Conservation (phyloP, 1,140 invertebrate species). For the Megalopta genalis region DNA sequence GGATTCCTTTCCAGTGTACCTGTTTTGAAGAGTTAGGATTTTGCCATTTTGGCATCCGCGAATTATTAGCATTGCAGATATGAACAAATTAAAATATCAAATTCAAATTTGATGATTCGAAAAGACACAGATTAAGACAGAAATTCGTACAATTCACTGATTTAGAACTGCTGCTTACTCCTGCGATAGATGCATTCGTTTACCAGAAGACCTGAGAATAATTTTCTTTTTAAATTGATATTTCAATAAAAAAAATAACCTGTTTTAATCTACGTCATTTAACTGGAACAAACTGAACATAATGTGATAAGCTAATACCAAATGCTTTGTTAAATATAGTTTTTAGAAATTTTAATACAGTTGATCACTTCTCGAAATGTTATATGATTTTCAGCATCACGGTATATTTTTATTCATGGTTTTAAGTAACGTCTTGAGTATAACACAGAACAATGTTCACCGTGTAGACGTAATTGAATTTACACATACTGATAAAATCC, state of each 20-base stretch:
- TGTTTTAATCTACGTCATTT: conserved; percentile 46
- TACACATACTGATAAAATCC: conserved; percentile 20
- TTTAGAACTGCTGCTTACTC: conserved; percentile 21
- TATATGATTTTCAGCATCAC: not conserved
- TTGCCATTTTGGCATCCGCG: conserved; percentile 60
- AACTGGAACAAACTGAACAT: conserved; percentile 25
- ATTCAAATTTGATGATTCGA: conserved; percentile 29
- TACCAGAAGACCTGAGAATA: conserved; percentile 8
- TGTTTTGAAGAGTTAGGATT: conserved; percentile 72
- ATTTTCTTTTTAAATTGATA: conserved; percentile 1
- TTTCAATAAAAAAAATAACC: conserved; percentile 7
- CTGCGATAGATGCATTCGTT: conserved; percentile 27
- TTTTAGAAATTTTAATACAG: not conserved
- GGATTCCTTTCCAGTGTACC: conserved; percentile 94
- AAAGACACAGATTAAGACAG: conserved; percentile 46
- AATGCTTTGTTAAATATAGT: not conserved
- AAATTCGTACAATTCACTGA: conserved; percentile 19
- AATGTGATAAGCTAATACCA: conserved; percentile 14
- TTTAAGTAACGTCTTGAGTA: not conserved
- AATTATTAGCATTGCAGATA: conserved; percentile 53
- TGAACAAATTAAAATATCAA: conserved; percentile 29
- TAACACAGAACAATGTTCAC: conserved; percentile 5
- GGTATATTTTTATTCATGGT: not conserved
- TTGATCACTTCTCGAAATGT: not conserved
- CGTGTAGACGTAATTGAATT: not conserved